A percentile compares a stretch with the other conserved stretches of the same genome.
phyloP scores from a whole-genome alignment of 2,113 vertebrate genomes.

The Fukomys damarensis region DNA sequence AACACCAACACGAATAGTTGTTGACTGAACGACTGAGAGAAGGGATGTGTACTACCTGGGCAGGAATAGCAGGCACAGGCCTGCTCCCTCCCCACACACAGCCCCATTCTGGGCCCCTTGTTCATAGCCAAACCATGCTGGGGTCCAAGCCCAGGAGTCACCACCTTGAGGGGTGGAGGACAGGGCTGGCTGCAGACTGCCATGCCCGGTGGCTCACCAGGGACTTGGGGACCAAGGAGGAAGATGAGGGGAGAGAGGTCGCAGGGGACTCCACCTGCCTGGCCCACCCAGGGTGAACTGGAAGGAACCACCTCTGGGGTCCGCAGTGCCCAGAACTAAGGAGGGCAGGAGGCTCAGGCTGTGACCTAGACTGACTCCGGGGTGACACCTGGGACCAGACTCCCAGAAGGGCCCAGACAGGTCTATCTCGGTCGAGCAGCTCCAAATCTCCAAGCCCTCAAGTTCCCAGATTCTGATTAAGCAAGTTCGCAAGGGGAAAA shows the following conservation, averaged over 20 bases:
- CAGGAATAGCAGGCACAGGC: not conserved
- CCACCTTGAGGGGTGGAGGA: no score
- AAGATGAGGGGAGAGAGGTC: not conserved
- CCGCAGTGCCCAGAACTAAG: not conserved
- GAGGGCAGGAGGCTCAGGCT: not conserved
- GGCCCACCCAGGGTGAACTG: not conserved
- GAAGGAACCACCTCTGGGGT: not conserved
- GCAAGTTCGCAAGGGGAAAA: not conserved
- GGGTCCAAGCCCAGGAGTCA: not conserved
- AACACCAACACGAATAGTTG: not conserved
- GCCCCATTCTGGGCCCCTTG: not conserved
- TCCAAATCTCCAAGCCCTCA: not conserved
- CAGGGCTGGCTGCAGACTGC: not conserved
- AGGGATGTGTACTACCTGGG: not conserved
- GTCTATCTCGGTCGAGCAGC: not conserved
- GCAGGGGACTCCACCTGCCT: not conserved
- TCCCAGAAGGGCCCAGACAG: not conserved
- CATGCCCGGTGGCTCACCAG: not conserved
- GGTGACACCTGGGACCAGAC: not conserved
- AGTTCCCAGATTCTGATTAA: not conserved
- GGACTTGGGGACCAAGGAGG: not conserved
- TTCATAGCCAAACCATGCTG: not conserved
- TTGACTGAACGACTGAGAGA: not conserved
- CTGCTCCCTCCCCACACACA: not conserved
- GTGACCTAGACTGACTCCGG: not conserved